Evolutionary conservation across 1,140 invertebrate species (phyloP).

Genomic region (Epicauta chinensis): DNA sequence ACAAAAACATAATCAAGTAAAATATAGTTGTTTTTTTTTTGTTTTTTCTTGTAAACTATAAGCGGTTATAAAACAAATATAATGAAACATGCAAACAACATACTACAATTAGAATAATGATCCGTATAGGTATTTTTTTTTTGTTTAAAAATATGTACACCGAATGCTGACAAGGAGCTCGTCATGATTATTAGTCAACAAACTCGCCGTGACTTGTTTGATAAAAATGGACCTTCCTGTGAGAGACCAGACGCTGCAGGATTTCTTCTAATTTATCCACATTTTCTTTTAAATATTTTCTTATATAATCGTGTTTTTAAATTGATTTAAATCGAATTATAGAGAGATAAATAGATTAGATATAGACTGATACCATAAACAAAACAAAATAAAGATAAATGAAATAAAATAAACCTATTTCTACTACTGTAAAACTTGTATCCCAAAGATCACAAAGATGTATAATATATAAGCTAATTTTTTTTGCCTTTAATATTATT

Average conservation of each 20-base stretch:
- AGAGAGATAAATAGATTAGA: too few relatives aligned
- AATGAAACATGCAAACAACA: conserved; percentile 37
- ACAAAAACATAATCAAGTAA: conserved; percentile 28
- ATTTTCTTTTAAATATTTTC: too few relatives aligned
- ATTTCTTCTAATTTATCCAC: too few relatives aligned
- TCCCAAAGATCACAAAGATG: conserved; percentile 37
- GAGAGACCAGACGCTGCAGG: too few relatives aligned
- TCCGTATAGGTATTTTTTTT: conserved; percentile 27
- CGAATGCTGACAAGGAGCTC: conserved; percentile 26
- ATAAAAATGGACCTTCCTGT: conserved; percentile 15
- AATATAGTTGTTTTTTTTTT: conserved; percentile 4
- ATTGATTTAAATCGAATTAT: too few relatives aligned
- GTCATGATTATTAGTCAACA: conserved; percentile 23
- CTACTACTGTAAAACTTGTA: conserved; percentile 35
- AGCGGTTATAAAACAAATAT: conserved; percentile 35
- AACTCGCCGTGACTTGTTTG: too few relatives aligned
- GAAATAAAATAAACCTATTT: background rate
- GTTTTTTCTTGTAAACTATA: conserved; percentile 36
- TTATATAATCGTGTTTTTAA: too few relatives aligned
- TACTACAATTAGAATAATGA: conserved; percentile 32
- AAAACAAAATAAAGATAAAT: conserved; percentile 18
- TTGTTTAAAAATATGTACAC: conserved; percentile 30
- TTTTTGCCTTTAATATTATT: conserved; percentile 18
- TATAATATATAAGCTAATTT: conserved; percentile 27
- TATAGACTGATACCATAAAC: conserved; percentile 15